Base-by-base conservation (phyloP, 2,888 invertebrate genomes). In the Subacronicta megacephala region DNA sequence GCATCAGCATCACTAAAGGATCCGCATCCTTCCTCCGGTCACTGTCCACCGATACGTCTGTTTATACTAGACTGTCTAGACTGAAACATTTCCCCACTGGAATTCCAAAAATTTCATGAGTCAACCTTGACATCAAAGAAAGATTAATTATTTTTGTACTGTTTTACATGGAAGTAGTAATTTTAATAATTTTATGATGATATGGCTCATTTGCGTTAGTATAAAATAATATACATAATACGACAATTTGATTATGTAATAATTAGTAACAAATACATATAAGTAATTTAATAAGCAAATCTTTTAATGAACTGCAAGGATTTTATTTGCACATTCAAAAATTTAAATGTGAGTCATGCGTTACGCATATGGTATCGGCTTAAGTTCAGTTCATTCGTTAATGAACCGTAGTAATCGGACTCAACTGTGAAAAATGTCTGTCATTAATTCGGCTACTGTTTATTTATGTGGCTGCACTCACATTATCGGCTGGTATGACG, bases 401-500 rank as follows among this genome's bases (percentile, higher is more conserved):
- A 83, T 80, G 78, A 82, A 82, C 67, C 78, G 76, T 81, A 72
- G 77, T 82, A 82, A 84, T 80, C 74, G 76, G 61, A 75, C 74
- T 81, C 62, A 76, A 75, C 73, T 79, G 80, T 75, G 74, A 87
- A 84, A 83, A 85, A 84, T 81, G 75, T 74, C 61, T 65, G 75
- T 77, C 78, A 79, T 83, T 85, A 84, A 86, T 85, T 75, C 76
- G 68, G 62, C 77, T 78, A 68, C 76, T 79, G 82, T 82, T 81
- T 82, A 81, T 85, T 84, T 82, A 80, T 81, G 75, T 70, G 80
- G 59, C 61, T 82, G 83, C 84, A 83, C 72, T 78, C 71, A 81
- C 77, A 84, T 82, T 82, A 84, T 80, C 77, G 81, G 78, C 65
- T 78, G 78, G 81, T 84, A 77, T 87, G 88, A 87, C 87, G 89